Base-by-base conservation (phyloP, 2,888 invertebrate species). In the Nysson spinosus region DNA sequence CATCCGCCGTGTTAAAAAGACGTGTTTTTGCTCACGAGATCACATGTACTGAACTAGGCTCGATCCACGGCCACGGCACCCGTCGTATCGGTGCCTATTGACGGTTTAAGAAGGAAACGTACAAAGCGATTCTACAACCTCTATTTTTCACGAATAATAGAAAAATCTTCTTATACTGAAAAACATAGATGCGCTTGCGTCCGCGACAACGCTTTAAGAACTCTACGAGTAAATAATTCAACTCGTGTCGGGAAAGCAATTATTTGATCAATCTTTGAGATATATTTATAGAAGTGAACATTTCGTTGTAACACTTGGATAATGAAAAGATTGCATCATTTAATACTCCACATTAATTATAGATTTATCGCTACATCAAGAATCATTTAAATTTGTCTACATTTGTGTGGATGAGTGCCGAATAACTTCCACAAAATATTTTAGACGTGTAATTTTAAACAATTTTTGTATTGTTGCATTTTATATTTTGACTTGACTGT, bases 61-160 rank as follows among this genome's bases (percentile, higher is more conserved):
- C 20, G 9, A 32, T 20, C 22, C 32, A n/a, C 24, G 20, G 32
- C 40, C 40, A 20, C 24, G 16, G 34, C 35, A 35, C 58, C 57
- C 54, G 57, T 43, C 61, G 73, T 44, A 68, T 75, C 73, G 74
- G 74, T 69, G 37, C 54, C 73, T 72, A 75, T 72, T 75, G 74
- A 74, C 66, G 75, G 55, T 70, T 76, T 64, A 60, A 74, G 72
- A 74, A 76, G 74, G 72, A 77, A 74, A 71, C 46, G 69, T 58
- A 56, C 32, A 26, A 32, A 32, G 65, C 52, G 61, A 63, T 69
- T 55, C 56, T 63, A 65, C 64, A 49, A 55, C 56, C 28, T 16
- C 7, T 22, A 37, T 32, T 39, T 22, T 26, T 28, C 12, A 26
- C 37, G 4, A 17, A 32, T 37, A 32, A 20, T 7, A 12, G 54